Evolutionary conservation across 1,140 invertebrate species (phyloP).

Genomic region (Drosophila azteca): DNA sequence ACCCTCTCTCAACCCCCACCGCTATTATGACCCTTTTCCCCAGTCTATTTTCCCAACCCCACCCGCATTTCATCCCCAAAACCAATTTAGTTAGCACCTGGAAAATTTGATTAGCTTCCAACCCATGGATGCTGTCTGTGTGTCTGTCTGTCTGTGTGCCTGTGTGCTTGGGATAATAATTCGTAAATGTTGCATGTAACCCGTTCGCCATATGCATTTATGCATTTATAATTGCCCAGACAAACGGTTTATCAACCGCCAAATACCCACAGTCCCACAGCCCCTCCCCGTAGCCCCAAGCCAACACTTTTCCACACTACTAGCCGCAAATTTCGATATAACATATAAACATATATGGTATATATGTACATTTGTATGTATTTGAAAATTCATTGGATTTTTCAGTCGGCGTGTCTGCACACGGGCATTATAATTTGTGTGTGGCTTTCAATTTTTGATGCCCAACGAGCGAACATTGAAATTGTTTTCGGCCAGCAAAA

Average conservation of each 20-base stretch:
- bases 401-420: slow-evolving; percentile 1
- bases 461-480: slow-evolving; percentile 20
- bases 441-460: slow-evolving; percentile 58
- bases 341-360: background rate
- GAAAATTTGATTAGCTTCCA: slow-evolving; percentile 45
- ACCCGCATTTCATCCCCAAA: background rate
- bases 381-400: slow-evolving; percentile 70
- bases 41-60: background rate
- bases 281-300: background rate
- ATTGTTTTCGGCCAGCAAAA: slow-evolving; percentile 8
- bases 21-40: too few species aligned
- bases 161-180: slow-evolving; percentile 26
- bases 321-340: slow-evolving; percentile 42
- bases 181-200: slow-evolving; percentile 34
- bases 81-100: slow-evolving; percentile 39
- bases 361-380: background rate
- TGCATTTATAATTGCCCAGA: slow-evolving; percentile 50
- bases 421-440: slow-evolving; percentile 24
- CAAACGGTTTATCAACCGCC: slow-evolving; percentile 45
- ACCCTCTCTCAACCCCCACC: background rate
- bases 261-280: slow-evolving; percentile 4
- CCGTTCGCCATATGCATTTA: slow-evolving; percentile 48
- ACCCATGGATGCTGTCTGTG: background rate
- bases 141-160: background rate
- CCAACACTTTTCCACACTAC: background rate